Conservation (phyloP, 2,888 invertebrate genomes). For the Drosophila ezoana region DNA sequence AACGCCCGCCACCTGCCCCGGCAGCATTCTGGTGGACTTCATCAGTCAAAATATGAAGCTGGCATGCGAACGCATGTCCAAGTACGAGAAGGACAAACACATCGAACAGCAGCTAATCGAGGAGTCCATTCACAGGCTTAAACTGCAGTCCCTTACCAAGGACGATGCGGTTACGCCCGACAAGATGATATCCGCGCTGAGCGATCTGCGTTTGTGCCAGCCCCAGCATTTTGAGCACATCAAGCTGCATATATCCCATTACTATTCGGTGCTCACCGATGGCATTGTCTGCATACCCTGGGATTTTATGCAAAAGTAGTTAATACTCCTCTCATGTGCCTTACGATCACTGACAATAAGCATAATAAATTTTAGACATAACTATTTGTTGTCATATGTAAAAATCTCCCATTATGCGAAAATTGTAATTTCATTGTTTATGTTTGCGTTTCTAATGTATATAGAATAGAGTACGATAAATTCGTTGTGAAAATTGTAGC, state of each 20-base stretch:
- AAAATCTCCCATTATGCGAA: not conserved
- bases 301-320: slow-evolving; percentile 87
- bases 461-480: not conserved
- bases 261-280: slow-evolving; percentile 95
- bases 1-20: slow-evolving; percentile 96
- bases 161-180: slow-evolving; percentile 96
- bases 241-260: slow-evolving; percentile 93
- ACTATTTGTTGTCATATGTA: not conserved
- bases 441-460: not conserved
- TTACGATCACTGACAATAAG: slow-evolving; percentile 59
- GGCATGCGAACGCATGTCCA: slow-evolving; percentile 87
- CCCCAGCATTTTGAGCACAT: slow-evolving; percentile 87
- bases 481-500: too few species aligned
- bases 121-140: slow-evolving; percentile 88
- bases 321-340: slow-evolving; percentile 51
- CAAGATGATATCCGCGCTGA: slow-evolving; percentile 94
- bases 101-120: slow-evolving; percentile 91
- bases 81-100: slow-evolving; percentile 91
- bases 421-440: not conserved
- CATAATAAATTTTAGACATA: slow-evolving; percentile 6
- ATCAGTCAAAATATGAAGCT: slow-evolving; percentile 91
- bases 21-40: slow-evolving; percentile 93
- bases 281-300: slow-evolving; percentile 97
- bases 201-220: slow-evolving; percentile 87
- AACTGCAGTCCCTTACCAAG: slow-evolving; percentile 91